Percentiles rank a stretch among this genome's conserved stretches.
These are phyloP conservation scores for Dicycla oo DNA, from an alignment of 2,888 invertebrate species.

Conservation along the genomic window DNA sequence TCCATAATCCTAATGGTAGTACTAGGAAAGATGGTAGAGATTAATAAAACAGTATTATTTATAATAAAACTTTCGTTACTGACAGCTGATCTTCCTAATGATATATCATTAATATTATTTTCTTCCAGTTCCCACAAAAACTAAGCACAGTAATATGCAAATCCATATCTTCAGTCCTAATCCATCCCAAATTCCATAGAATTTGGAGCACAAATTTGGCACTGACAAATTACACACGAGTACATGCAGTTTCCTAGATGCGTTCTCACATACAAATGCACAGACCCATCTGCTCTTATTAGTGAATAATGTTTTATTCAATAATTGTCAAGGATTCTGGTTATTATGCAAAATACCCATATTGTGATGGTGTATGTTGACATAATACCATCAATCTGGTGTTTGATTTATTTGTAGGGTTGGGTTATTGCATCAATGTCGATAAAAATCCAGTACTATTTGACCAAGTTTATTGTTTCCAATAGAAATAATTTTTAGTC, in stretches of 20 bases:
- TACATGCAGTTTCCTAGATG: slow-evolving; percentile 56
- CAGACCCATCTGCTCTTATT: slow-evolving; percentile 79
- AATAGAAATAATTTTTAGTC: not conserved
- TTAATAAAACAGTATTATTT: slow-evolving; percentile 29
- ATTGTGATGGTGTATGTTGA: slow-evolving; percentile 88
- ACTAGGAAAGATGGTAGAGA: slow-evolving; percentile 6
- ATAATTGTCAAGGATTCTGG: slow-evolving; percentile 84
- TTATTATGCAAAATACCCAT: slow-evolving; percentile 86
- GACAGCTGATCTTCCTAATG: slow-evolving; percentile 57
- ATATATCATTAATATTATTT: slow-evolving; percentile 54
- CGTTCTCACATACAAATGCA: slow-evolving; percentile 82
- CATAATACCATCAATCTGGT: slow-evolving; percentile 89
- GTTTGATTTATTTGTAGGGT: slow-evolving; percentile 82
- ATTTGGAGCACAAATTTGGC: slow-evolving; percentile 72
- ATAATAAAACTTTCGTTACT: not conserved
- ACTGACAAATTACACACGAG: slow-evolving; percentile 84
- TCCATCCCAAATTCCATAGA: slow-evolving; percentile 73
- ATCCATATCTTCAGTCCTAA: slow-evolving; percentile 55
- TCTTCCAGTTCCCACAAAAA: slow-evolving; percentile 60
- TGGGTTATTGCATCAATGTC: slow-evolving; percentile 63
- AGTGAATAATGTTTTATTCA: slow-evolving; percentile 83
- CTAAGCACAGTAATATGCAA: slow-evolving; percentile 51
- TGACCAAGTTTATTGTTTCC: not conserved
- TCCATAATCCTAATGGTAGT: not conserved
- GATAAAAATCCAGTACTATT: slow-evolving; percentile 35